Conservation (phyloP, 2,113 vertebrate genomes). For the Phyllostomus hastatus region DNA sequence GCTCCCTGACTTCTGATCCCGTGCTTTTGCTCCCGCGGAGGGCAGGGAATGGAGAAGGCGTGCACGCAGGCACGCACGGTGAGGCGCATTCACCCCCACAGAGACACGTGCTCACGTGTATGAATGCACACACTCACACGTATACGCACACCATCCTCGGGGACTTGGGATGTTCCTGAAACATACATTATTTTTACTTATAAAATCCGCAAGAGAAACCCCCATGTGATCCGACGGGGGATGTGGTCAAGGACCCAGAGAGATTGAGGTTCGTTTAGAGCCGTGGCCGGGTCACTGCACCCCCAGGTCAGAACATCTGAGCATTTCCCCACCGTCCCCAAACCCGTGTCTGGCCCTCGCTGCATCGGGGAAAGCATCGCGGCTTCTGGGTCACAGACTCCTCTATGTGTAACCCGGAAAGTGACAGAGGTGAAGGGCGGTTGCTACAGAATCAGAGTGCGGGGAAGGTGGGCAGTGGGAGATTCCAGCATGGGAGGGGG, state of each 20-base stretch:
- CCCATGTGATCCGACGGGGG: not conserved
- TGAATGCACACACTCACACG: not conserved
- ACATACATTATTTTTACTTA: not conserved
- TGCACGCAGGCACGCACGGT: accelerated
- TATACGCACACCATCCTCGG: not conserved
- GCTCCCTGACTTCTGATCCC: not conserved
- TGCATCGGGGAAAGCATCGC: not conserved
- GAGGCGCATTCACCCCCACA: not conserved
- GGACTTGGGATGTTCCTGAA: not conserved
- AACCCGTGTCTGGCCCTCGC: not conserved
- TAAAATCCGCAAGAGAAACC: not conserved
- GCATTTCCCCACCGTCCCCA: not conserved
- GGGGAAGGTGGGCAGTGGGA: not conserved
- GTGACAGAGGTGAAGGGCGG: too few relatives aligned
- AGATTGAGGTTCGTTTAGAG: not conserved
- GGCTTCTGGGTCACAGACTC: not conserved
- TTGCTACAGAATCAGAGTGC: not conserved
- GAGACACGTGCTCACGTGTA: not conserved
- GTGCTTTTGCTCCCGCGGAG: not conserved
- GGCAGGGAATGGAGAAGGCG: not conserved
- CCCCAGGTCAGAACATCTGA: not conserved
- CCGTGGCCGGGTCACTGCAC: not conserved
- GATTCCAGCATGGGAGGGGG: not conserved
- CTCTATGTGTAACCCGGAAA: not conserved
- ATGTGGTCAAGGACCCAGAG: not conserved